phyloP scores from a whole-genome alignment of 1,140 invertebrate species.

The Latrodectus geometricus region DNA sequence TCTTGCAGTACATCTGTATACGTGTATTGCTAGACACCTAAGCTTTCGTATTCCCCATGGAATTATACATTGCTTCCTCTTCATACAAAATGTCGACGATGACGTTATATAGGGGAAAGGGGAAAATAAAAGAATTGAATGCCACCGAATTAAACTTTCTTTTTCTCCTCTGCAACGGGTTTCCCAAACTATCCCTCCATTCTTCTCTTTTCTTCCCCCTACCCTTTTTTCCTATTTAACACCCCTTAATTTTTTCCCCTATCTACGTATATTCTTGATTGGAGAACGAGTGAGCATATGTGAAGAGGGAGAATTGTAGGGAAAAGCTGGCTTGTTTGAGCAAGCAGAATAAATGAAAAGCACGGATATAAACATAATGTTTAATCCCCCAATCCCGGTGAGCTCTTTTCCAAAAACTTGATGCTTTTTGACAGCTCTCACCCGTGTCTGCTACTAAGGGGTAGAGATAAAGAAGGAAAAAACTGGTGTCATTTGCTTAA shows the following conservation, averaged over 20 bases:
- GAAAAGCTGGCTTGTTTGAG: conserved; percentile 19
- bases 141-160: conserved; percentile 50
- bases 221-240: neutral
- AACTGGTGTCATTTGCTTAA: neutral
- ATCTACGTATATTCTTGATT: neutral
- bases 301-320: neutral
- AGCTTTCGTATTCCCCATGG: conserved; percentile 38
- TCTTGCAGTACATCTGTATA: conserved; percentile 51
- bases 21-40: conserved; percentile 51
- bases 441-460: neutral
- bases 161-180: neutral
- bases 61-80: conserved; percentile 56
- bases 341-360: conserved; percentile 9
- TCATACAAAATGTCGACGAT: conserved; percentile 51
- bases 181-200: neutral
- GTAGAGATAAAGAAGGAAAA: neutral
- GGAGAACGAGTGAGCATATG: conserved; percentile 21
- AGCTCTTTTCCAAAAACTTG: neutral
- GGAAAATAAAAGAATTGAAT: conserved; percentile 22
- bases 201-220: neutral
- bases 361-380: conserved; percentile 46
- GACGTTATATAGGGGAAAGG: conserved; percentile 15
- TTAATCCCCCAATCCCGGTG: neutral
- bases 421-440: neutral
- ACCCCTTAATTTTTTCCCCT: neutral